phyloP scores from a whole-genome alignment of 2,888 invertebrate genomes.

The Pseudanteris insignis region DNA sequence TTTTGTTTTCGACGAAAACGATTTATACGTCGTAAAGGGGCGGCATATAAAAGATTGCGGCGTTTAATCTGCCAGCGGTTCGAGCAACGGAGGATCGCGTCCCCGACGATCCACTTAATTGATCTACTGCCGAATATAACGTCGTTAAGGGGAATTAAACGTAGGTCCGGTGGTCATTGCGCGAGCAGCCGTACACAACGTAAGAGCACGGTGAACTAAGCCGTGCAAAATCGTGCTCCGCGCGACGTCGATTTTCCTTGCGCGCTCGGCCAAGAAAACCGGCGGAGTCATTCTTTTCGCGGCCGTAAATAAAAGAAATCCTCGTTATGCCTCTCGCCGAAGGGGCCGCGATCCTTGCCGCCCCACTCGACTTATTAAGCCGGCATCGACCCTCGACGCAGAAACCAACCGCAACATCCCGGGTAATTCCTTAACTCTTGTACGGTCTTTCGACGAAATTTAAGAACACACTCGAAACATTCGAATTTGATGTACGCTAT shows the following conservation, averaged over 20 bases:
- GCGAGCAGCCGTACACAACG: conserved; percentile 51
- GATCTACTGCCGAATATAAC: conserved; percentile 63
- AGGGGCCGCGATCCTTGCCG: conserved; percentile 50
- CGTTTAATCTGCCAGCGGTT: conserved; percentile 44
- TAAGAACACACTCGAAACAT: conserved; percentile 48
- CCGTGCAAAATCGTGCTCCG: conserved; percentile 59
- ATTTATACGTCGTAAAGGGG: conserved; percentile 42
- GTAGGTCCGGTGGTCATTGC: conserved; percentile 50
- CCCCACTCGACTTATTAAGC: conserved; percentile 44
- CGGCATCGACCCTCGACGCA: conserved; percentile 41
- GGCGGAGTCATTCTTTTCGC: conserved; percentile 51
- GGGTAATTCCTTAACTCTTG: conserved; percentile 66
- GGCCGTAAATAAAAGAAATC: conserved; percentile 66
- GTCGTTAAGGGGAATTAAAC: conserved; percentile 49
- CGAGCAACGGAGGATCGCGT: conserved; percentile 44
- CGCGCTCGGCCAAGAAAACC: conserved; percentile 16
- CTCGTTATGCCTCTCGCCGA: conserved; percentile 64
- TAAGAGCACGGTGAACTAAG: too few relatives aligned
- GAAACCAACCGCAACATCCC: conserved; percentile 45
- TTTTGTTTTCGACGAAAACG: conserved; percentile 36
- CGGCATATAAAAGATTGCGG: conserved; percentile 44
- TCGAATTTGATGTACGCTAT: neutral
- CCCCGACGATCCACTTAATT: conserved; percentile 55
- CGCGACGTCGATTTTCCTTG: conserved; percentile 47
- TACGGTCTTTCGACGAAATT: conserved; percentile 61